These are phyloP conservation scores for Coecobrya sp. DNA, from an alignment of 2,888 invertebrate genomes.

Conservation along the genomic window DNA sequence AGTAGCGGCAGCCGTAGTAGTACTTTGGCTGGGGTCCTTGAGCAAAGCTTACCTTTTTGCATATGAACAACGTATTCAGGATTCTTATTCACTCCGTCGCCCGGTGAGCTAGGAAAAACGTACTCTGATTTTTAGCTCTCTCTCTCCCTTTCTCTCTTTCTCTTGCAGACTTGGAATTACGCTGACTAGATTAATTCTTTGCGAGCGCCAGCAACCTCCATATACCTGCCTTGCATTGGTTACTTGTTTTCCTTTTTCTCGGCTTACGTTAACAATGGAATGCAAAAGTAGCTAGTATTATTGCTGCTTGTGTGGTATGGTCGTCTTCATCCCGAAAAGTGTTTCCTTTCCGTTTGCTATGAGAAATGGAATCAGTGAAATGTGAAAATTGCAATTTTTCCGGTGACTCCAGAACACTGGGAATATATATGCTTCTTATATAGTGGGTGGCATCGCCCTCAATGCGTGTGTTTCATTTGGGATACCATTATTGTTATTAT, in stretches of 20 bases:
- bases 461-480: constrained; percentile 20
- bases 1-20: background rate
- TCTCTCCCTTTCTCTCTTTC: background rate
- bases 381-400: constrained; percentile 51
- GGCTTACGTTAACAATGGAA: background rate
- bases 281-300: background rate
- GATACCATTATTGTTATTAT: background rate
- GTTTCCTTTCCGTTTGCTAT: background rate
- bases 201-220: background rate
- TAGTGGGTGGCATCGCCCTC: background rate
- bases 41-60: constrained; percentile 37
- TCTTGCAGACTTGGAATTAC: background rate
- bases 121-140: constrained; percentile 40
- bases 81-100: background rate
- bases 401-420: constrained; percentile 5
- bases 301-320: background rate
- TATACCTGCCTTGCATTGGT: background rate
- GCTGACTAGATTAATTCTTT: constrained; percentile 51
- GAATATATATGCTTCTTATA: background rate
- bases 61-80: background rate
- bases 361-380: constrained; percentile 57
- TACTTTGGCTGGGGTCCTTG: too few relatives aligned
- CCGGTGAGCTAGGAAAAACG: background rate
- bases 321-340: background rate
- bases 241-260: background rate